Evolutionary conservation across 2,113 vertebrate species (phyloP).

Genomic region (Cavia porcellus): DNA sequence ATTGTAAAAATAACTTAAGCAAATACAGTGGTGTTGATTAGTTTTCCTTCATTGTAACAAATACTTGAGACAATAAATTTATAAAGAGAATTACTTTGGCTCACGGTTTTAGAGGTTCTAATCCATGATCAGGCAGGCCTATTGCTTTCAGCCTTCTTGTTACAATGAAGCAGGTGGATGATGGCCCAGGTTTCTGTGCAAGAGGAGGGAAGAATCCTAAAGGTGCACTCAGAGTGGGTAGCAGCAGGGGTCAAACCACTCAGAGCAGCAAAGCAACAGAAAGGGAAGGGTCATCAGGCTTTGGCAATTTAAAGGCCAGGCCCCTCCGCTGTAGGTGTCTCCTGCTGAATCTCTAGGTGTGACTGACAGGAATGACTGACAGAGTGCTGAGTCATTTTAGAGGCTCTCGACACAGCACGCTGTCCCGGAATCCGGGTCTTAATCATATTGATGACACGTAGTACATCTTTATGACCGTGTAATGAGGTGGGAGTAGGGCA

Average conservation of each 20-base stretch:
- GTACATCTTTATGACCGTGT: neutral
- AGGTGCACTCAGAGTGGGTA: neutral
- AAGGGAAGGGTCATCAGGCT: neutral
- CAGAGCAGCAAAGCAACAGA: neutral
- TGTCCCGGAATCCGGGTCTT: neutral
- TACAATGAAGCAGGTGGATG: neutral
- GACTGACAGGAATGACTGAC: neutral
- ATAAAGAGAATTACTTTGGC: neutral
- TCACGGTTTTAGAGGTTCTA: neutral
- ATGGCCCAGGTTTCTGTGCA: neutral
- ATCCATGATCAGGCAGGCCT: neutral
- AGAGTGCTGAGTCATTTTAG: neutral
- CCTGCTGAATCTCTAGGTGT: neutral
- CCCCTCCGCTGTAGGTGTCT: neutral
- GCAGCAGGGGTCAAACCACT: neutral
- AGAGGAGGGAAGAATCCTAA: neutral
- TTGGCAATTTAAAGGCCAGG: neutral
- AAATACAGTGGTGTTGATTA: neutral
- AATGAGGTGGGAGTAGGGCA: neutral
- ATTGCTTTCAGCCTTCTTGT: neutral
- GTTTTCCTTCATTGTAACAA: neutral
- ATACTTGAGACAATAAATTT: neutral
- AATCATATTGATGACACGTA: neutral
- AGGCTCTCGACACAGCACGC: neutral
- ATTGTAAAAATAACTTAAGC: neutral